phyloP scores from a whole-genome alignment of 2,113 vertebrate species.

The Phoenicopterus ruber region DNA sequence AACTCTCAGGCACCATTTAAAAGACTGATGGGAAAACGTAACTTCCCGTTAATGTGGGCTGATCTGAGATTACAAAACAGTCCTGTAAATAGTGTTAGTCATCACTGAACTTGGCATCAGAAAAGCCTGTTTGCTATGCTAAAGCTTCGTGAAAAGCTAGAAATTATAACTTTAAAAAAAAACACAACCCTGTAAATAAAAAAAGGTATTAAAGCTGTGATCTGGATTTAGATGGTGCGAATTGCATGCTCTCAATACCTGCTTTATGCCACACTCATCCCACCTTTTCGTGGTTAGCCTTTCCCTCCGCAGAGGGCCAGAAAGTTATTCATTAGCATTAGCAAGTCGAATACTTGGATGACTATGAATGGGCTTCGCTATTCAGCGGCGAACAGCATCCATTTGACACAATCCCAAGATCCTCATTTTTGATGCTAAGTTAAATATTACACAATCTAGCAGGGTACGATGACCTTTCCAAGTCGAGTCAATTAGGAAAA shows the following conservation, averaged over 20 bases:
- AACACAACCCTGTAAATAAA: not conserved
- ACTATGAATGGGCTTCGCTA: constrained; percentile 48
- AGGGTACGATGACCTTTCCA: not conserved
- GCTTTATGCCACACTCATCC: not conserved
- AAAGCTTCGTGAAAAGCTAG: not conserved
- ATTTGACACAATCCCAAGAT: constrained; percentile 22
- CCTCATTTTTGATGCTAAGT: constrained; percentile 41
- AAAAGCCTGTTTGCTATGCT: constrained; percentile 10
- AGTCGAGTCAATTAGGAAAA: not conserved
- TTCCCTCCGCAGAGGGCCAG: constrained; percentile 13
- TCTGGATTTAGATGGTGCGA: not conserved
- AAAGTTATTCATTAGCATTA: constrained; percentile 26
- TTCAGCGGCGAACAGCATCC: constrained; percentile 12
- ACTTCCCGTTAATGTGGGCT: constrained; percentile 56
- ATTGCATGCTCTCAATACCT: not conserved
- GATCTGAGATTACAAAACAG: constrained; percentile 64
- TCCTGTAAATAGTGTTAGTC: constrained; percentile 63
- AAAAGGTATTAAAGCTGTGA: not conserved
- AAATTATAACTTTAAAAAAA: not conserved
- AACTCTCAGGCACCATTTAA: constrained; percentile 2
- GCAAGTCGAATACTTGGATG: constrained; percentile 37
- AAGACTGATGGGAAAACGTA: constrained; percentile 46
- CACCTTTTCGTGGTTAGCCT: not conserved
- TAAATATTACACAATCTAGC: constrained; percentile 44
- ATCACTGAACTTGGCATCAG: constrained; percentile 39